Evolutionary conservation across 2,113 vertebrate species (phyloP).

Genomic region (Xiphophorus maculatus): DNA sequence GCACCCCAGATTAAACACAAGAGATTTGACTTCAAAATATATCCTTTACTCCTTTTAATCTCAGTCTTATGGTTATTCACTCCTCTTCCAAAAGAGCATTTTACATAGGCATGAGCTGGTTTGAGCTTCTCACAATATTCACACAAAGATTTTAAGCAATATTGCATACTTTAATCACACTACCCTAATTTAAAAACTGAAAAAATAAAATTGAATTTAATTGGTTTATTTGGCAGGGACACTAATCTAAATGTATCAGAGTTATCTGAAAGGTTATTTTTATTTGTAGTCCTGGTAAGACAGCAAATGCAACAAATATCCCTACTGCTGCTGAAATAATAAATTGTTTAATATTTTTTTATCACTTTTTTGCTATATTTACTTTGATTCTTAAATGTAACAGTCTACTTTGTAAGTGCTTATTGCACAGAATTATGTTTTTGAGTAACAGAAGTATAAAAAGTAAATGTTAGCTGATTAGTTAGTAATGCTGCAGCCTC

Average conservation of each 20-base stretch:
- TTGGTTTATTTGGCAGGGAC: not conserved
- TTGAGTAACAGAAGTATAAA: not conserved
- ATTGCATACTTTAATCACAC: not conserved
- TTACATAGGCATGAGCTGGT: not conserved
- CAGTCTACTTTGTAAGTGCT: not conserved
- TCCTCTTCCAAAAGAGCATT: not conserved
- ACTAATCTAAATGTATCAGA: not conserved
- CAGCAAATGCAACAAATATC: not conserved
- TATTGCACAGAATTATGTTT: not conserved
- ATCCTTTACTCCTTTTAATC: slow-evolving; percentile 28
- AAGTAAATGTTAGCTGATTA: not conserved
- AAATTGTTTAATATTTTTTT: no score
- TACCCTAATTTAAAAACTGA: not conserved
- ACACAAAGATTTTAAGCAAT: not conserved
- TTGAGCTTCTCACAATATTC: not conserved
- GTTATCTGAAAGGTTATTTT: not conserved
- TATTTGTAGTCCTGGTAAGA: not conserved
- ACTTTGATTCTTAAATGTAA: not conserved
- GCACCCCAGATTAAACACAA: slow-evolving; percentile 10
- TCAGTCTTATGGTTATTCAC: slow-evolving; percentile 23
- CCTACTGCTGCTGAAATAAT: not conserved
- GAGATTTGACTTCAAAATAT: slow-evolving; percentile 14
- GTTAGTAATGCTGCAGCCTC: not conserved
- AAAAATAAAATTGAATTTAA: not conserved
- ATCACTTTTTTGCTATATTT: no score